A percentile compares a stretch with the other conserved stretches of the same genome.
These are phyloP conservation scores for Lates japonicus DNA, from an alignment of 2,797 vertebrate genomes.

Conservation along the genomic window DNA sequence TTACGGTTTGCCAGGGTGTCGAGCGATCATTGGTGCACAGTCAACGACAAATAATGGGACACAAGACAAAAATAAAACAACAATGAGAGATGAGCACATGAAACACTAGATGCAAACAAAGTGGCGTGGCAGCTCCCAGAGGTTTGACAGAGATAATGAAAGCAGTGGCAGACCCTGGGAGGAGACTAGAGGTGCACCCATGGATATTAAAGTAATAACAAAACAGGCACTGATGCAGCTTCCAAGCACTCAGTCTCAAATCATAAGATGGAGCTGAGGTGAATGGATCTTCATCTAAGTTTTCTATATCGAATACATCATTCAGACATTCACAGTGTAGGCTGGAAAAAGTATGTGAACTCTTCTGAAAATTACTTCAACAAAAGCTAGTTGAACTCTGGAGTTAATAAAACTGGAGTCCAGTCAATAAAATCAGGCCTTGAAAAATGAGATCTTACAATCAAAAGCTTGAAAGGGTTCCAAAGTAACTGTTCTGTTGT, in stretches of 20 bases:
- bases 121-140: conserved; percentile 14
- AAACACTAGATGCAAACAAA: conserved; percentile 37
- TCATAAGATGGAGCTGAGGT: background rate
- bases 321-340: background rate
- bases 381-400: background rate
- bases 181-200: conserved; percentile 38
- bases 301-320: background rate
- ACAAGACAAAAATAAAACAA: conserved; percentile 68
- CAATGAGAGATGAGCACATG: conserved; percentile 68
- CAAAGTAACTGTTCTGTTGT: no score
- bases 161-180: conserved; percentile 25
- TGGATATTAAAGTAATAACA: background rate
- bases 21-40: conserved; percentile 67
- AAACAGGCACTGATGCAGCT: background rate
- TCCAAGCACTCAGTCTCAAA: background rate
- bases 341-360: background rate
- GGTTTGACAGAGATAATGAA: conserved; percentile 14
- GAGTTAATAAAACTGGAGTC: background rate
- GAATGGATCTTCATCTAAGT: background rate
- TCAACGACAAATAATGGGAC: conserved; percentile 62
- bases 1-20: conserved; percentile 62
- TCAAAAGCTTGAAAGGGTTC: background rate
- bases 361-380: background rate
- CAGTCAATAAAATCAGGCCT: background rate
- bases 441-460: background rate